Evolutionary conservation across 2,113 vertebrate genomes (phyloP).

Genomic region (Artemisiospiza belli): DNA sequence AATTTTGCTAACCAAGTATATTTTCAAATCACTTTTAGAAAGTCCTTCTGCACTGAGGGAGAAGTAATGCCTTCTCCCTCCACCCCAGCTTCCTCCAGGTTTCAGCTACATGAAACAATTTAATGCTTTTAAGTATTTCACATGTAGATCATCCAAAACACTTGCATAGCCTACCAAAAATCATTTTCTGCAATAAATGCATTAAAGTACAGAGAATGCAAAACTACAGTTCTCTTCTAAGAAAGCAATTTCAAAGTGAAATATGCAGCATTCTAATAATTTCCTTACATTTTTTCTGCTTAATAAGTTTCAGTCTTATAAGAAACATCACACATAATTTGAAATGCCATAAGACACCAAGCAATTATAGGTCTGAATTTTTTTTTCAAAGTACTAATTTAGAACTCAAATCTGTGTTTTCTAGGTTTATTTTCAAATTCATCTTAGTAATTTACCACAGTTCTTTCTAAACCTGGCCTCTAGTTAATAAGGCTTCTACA

Average conservation of each 20-base stretch:
- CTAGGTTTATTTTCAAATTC: slow-evolving; percentile 10
- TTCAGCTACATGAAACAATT: background rate
- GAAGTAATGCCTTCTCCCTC: background rate
- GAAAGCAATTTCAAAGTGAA: background rate
- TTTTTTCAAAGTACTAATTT: background rate
- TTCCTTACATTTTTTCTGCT: background rate
- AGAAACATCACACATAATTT: background rate
- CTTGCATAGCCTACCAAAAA: slow-evolving; percentile 34
- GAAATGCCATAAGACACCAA: background rate
- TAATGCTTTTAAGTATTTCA: background rate
- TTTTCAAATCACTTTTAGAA: background rate
- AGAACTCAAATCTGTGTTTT: background rate
- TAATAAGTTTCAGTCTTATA: background rate
- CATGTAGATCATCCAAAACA: slow-evolving; percentile 33
- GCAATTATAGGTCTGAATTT: background rate
- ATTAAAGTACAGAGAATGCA: background rate
- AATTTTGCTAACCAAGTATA: background rate
- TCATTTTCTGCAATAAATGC: background rate
- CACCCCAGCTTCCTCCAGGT: background rate
- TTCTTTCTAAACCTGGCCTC: background rate
- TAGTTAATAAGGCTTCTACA: slow-evolving; percentile 37
- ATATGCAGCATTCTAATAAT: background rate
- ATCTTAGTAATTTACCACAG: slow-evolving; percentile 22
- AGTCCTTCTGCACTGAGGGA: background rate
- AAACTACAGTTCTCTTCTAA: background rate